Base-by-base conservation (phyloP, 2,888 invertebrate species). In the Scotopteryx bipunctaria region DNA sequence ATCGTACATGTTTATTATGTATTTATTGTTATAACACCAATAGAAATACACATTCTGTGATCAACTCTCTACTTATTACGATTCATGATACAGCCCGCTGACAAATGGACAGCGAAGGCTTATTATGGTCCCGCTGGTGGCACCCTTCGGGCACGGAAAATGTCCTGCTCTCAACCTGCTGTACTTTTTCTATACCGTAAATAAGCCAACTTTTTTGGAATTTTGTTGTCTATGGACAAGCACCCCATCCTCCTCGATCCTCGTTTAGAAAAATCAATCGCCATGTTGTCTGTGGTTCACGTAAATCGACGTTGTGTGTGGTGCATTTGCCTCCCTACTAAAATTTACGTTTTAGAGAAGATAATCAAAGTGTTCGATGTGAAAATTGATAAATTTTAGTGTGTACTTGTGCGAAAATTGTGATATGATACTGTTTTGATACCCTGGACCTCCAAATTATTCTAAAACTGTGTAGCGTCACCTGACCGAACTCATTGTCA, bases 401-500 rank as follows among this genome's bases (percentile, higher is more conserved):
- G 54, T 64, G 44, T 59, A 55, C 61, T 57, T 62, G 51, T 66
- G 59, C 61, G 57, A 53, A 54, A 59, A 67, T 70, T 73, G 69
- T 61, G 66, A 57, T 72, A 54, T 64, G 67, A 56, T 68, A 76
- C 75, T 68, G 58, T 61, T 67, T 60, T 55, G 55, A 64, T 69
- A 69, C 58, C 55, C 64, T 55, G 52, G 62, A 53, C 52, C 55
- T 57, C 67, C 58, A 66, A 73, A 71, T 70, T 66, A 69, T 70
- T 65, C 60, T 61, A 69, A 81, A 76, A 76, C 78, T 69, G 77
- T 78, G 76, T 81, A 82, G 91, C 91, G 91, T 91, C 91, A 90
- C 89, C 90, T 90, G 90, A 90, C 89, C 75, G 84, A 73, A 73
- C 83, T 87, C 88, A 87, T 90, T 90, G 91, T 91, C 90, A 89